Conservation (phyloP, 2,888 invertebrate species). For the Cylloceria caligata region DNA sequence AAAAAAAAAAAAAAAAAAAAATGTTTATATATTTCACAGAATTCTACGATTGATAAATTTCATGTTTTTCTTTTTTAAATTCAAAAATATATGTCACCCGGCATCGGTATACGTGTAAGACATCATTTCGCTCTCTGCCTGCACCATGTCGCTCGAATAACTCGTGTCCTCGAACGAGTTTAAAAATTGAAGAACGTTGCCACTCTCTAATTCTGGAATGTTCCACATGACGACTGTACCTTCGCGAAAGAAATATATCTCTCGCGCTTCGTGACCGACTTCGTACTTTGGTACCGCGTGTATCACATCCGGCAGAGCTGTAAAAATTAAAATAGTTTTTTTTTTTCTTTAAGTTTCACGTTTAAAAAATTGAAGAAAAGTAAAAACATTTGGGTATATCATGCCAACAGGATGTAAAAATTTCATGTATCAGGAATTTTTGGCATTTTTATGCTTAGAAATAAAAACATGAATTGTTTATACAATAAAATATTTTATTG, state of each 20-base stretch:
- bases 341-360: background rate
- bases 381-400: too few relatives aligned
- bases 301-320: constrained; percentile 90
- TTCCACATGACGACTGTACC: constrained; percentile 97
- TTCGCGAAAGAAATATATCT: constrained; percentile 96
- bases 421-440: too few relatives aligned
- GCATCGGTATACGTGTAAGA: constrained; percentile 89
- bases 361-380: too few relatives aligned
- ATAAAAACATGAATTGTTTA: too few relatives aligned
- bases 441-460: too few relatives aligned
- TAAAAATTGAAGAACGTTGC: constrained; percentile 91
- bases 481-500: too few relatives aligned
- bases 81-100: constrained; percentile 78
- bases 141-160: constrained; percentile 90
- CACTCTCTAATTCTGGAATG: constrained; percentile 91
- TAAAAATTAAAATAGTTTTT: constrained; percentile 64
- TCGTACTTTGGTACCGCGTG: constrained; percentile 94
- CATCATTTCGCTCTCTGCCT: constrained; percentile 94
- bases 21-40: too few relatives aligned
- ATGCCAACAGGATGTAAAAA: too few relatives aligned
- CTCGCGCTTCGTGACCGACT: constrained; percentile 90
- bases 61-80: background rate
- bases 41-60: constrained; percentile 7
- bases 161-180: constrained; percentile 89
- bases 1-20: too few relatives aligned